Conservation (phyloP, 2,113 vertebrate species). For the Gasterosteus nipponicus region DNA sequence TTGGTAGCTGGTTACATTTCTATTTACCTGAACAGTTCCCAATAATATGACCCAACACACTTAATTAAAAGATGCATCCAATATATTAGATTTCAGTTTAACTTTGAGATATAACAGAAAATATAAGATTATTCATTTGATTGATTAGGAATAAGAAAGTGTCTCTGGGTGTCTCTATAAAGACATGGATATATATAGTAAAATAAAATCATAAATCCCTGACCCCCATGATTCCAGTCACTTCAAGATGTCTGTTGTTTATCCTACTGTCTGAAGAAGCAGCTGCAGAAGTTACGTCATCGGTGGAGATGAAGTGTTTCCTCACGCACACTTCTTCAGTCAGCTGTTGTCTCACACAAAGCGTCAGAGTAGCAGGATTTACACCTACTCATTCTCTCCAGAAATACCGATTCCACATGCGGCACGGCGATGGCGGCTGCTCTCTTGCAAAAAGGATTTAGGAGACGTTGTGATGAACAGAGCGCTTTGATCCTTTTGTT, state of each 20-base stretch:
- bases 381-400: neutral
- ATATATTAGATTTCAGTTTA: too few species aligned
- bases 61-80: neutral
- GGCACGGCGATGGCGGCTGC: neutral
- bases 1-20: neutral
- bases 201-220: neutral
- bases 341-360: conserved; percentile 21
- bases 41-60: neutral
- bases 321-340: neutral
- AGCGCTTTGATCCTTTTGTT: conserved; percentile 25
- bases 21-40: neutral
- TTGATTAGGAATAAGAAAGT: too few species aligned
- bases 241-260: neutral
- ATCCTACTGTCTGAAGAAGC: too few species aligned
- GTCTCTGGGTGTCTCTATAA: neutral
- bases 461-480: neutral
- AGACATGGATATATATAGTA: neutral
- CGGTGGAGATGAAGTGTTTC: neutral
- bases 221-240: neutral
- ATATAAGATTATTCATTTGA: too few species aligned
- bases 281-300: neutral
- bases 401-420: neutral
- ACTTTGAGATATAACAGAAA: too few species aligned
- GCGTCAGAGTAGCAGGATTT: conserved; percentile 15
- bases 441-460: neutral